phyloP scores from a whole-genome alignment of 1,140 invertebrate genomes.

The Hestina assimilis region DNA sequence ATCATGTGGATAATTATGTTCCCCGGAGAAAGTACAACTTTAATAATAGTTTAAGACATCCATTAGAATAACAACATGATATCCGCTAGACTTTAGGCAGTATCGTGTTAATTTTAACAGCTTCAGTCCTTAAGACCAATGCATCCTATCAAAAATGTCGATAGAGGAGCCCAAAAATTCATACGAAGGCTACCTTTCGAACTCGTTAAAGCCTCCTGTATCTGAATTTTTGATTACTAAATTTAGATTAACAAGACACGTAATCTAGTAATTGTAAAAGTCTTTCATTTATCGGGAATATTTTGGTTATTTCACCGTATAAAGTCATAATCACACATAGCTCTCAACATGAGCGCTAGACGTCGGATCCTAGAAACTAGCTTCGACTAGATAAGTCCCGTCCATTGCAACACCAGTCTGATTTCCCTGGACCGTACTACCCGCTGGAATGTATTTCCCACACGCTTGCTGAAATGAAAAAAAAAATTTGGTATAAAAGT shows the following conservation, averaged over 20 bases:
- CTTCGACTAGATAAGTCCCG: conserved; percentile 89
- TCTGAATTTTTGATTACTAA: too few species aligned
- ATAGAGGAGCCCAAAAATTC: too few species aligned
- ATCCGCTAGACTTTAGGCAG: conserved; percentile 60
- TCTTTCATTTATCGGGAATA: conserved; percentile 12
- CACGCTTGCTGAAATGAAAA: conserved; percentile 83
- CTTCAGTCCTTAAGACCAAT: too few species aligned
- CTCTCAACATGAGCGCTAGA: conserved; percentile 61
- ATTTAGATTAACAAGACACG: conserved; percentile 46
- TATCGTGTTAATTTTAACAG: conserved; percentile 65
- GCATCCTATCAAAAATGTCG: too few species aligned
- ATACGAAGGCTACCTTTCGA: too few species aligned
- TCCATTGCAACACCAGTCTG: conserved; percentile 88
- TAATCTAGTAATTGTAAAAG: conserved; percentile 64
- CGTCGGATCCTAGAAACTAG: conserved; percentile 83
- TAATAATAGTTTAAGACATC: conserved; percentile 9
- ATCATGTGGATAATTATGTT: too few species aligned
- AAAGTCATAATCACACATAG: conserved; percentile 48
- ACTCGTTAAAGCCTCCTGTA: too few species aligned
- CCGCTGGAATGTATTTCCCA: conserved; percentile 90
- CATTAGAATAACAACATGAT: conserved; percentile 41
- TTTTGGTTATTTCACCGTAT: conserved; percentile 5
- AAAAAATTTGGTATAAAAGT: background rate
- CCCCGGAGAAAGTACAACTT: too few species aligned
- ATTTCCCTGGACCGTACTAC: conserved; percentile 85